phyloP scores from a whole-genome alignment of 2,888 invertebrate genomes.

The Torymus auratus region DNA sequence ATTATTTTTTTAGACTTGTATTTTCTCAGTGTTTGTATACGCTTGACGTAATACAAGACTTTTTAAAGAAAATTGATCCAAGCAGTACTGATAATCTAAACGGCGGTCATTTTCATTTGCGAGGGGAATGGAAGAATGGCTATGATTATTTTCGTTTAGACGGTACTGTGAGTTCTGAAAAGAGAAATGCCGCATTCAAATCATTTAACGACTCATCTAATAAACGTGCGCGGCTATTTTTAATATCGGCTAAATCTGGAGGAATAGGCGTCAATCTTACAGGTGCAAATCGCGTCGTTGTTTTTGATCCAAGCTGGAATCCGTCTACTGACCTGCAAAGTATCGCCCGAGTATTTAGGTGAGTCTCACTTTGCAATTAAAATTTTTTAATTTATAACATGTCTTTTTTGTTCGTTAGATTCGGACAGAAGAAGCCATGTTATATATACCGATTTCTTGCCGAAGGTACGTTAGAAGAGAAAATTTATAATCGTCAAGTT shows the following conservation, averaged over 20 bases:
- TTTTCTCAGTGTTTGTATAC: conserved; percentile 48
- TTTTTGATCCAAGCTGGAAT: conserved; percentile 85
- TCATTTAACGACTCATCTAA: conserved; percentile 49
- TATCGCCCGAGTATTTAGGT: conserved; percentile 53
- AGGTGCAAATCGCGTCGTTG: conserved; percentile 82
- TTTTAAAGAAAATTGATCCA: conserved; percentile 20
- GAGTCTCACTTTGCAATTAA: background rate
- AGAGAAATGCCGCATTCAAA: conserved; percentile 28
- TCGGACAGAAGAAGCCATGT: conserved; percentile 96
- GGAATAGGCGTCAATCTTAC: conserved; percentile 83
- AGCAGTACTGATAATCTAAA: background rate
- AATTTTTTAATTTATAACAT: background rate
- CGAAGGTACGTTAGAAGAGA: conserved; percentile 97
- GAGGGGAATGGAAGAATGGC: conserved; percentile 41
- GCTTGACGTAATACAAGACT: conserved; percentile 43
- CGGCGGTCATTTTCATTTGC: conserved; percentile 24
- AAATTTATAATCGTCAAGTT: conserved; percentile 96
- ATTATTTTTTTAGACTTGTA: conserved; percentile 44
- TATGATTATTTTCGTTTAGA: conserved; percentile 48
- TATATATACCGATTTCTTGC: conserved; percentile 96
- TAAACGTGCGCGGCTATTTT: conserved; percentile 38
- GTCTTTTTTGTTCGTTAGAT: conserved; percentile 77
- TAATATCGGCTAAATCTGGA: conserved; percentile 79
- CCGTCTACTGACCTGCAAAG: conserved; percentile 81
- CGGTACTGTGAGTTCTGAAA: background rate